phyloP scores from a whole-genome alignment of 2,113 vertebrate genomes.

The Carassius carassius region DNA sequence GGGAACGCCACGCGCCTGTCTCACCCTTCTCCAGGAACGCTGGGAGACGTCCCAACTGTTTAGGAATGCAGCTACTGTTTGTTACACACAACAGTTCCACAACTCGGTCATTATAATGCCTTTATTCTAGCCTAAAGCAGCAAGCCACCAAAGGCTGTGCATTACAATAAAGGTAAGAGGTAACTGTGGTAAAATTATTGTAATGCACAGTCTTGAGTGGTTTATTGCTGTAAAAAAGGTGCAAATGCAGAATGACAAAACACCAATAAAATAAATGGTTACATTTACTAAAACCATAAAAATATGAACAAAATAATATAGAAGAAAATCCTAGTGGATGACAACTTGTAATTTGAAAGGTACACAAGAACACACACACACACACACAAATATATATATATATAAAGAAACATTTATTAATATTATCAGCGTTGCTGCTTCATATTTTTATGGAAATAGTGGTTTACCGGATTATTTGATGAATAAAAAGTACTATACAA shows the following conservation, averaged over 20 bases:
- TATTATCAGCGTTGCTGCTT: background rate
- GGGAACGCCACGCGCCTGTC: no score
- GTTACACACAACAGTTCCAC: background rate
- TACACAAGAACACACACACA: no score
- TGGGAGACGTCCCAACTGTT: background rate
- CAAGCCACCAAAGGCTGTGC: background rate
- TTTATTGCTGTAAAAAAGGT: background rate
- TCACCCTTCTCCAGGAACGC: constrained; percentile 28
- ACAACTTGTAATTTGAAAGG: no score
- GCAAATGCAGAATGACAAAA: background rate
- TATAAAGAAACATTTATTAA: no score
- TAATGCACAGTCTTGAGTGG: background rate
- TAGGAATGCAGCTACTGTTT: constrained; percentile 7
- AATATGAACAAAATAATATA: background rate
- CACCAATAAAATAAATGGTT: background rate
- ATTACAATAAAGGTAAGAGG: background rate
- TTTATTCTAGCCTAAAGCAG: background rate
- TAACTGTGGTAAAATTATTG: background rate
- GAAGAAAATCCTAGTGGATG: background rate
- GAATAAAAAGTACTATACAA: no score
- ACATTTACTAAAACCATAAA: background rate
- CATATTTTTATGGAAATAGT: no score
- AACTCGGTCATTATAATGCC: background rate
- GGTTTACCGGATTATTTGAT: no score
- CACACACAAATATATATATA: no score